Evolutionary conservation across 2,888 invertebrate genomes (phyloP).

Genomic region (Aleiodes leptofemur): DNA sequence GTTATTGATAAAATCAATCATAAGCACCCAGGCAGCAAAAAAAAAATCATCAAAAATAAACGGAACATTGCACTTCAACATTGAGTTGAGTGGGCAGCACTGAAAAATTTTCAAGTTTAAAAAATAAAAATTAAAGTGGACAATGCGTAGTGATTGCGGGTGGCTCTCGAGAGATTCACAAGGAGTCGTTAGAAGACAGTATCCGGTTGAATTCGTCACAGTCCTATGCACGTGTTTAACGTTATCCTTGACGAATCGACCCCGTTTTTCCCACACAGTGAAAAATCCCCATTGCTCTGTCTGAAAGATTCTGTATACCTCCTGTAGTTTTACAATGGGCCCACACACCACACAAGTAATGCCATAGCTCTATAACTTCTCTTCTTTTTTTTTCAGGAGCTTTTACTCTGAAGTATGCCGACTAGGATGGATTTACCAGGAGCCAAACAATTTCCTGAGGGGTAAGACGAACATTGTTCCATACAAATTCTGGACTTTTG

Average conservation of each 20-base stretch:
- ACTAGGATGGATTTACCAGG: constrained; percentile 6
- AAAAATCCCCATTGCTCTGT: constrained; percentile 29
- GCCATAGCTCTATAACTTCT: constrained; percentile 13
- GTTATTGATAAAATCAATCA: no score
- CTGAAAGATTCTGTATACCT: constrained; percentile 18
- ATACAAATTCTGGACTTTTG: constrained; percentile 18
- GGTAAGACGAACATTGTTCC: constrained; percentile 31
- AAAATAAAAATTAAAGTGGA: background rate
- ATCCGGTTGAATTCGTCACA: constrained; percentile 75
- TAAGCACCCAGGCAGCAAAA: no score
- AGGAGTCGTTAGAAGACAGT: constrained; percentile 56
- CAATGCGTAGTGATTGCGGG: constrained; percentile 7
- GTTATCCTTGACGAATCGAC: constrained; percentile 72
- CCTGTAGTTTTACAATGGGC: constrained; percentile 18
- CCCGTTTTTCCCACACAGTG: constrained; percentile 69
- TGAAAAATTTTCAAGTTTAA: no score
- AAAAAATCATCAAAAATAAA: no score
- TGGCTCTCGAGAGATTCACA: constrained; percentile 47
- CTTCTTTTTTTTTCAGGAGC: constrained; percentile 11
- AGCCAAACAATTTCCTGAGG: constrained; percentile 24
- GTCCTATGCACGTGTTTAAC: constrained; percentile 68
- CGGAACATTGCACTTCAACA: no score
- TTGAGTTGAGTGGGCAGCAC: no score
- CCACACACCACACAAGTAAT: constrained; percentile 29
- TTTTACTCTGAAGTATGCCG: constrained; percentile 34